phyloP scores from a whole-genome alignment of 2,888 invertebrate species.

The Drosophila anomelani region DNA sequence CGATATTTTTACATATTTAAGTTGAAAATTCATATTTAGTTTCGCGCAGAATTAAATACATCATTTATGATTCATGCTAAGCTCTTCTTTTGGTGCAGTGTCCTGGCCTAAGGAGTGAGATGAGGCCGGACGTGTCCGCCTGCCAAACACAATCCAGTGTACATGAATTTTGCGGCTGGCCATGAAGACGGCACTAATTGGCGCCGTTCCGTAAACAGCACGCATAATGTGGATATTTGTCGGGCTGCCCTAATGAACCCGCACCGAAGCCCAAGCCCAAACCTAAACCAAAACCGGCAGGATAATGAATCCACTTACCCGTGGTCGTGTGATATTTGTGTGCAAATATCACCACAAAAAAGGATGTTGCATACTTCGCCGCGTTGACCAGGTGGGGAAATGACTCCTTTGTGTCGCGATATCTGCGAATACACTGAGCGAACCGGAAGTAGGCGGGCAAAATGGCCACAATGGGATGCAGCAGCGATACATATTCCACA shows the following conservation, averaged over 20 bases:
- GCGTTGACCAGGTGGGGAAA: slow-evolving; percentile 94
- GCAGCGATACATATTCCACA: slow-evolving; percentile 85
- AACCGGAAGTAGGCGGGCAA: slow-evolving; percentile 94
- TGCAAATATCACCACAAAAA: slow-evolving; percentile 92
- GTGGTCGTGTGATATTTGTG: slow-evolving; percentile 84
- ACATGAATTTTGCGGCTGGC: slow-evolving; percentile 50
- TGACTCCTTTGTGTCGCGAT: slow-evolving; percentile 91
- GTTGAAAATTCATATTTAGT: no score
- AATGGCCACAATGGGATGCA: slow-evolving; percentile 89
- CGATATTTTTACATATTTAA: no score
- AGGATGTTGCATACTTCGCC: slow-evolving; percentile 95
- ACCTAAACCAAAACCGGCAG: neutral
- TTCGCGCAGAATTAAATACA: no score
- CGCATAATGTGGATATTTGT: slow-evolving; percentile 37
- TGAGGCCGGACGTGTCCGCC: slow-evolving; percentile 5
- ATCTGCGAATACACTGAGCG: slow-evolving; percentile 93
- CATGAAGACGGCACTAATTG: slow-evolving; percentile 62
- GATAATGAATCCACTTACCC: slow-evolving; percentile 71
- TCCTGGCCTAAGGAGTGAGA: neutral
- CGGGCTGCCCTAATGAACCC: slow-evolving; percentile 26
- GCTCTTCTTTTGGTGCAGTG: neutral
- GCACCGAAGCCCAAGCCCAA: neutral
- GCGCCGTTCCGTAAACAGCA: slow-evolving; percentile 56
- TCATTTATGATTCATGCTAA: no score
- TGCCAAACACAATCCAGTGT: slow-evolving; percentile 50